These are phyloP conservation scores for Sebastes itinus DNA, from an alignment of 2,797 vertebrate genomes.

Conservation along the genomic window DNA sequence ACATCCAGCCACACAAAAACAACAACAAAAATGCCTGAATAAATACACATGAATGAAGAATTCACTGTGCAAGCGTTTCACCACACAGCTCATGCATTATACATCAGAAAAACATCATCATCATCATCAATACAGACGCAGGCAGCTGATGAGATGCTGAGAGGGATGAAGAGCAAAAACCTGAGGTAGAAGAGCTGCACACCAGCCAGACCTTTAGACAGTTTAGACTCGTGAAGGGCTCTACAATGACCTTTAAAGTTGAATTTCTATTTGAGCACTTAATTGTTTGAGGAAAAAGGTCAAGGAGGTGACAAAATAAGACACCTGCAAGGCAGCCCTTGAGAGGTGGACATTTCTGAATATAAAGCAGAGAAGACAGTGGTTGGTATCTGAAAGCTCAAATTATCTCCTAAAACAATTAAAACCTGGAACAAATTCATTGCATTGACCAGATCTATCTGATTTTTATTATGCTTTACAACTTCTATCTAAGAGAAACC, in stretches of 20 bases:
- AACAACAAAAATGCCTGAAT: neutral
- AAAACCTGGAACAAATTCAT: neutral
- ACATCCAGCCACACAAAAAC: slow-evolving; percentile 12
- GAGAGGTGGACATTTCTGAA: neutral
- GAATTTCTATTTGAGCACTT: neutral
- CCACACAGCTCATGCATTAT: slow-evolving; percentile 50
- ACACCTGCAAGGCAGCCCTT: neutral
- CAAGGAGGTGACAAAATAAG: neutral
- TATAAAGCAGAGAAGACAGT: neutral
- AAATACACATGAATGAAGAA: slow-evolving; percentile 14
- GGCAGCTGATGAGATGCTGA: slow-evolving; percentile 36
- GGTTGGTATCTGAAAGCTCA: neutral
- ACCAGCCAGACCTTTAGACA: neutral
- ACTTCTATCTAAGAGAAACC: neutral
- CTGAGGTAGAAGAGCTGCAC: slow-evolving; percentile 1
- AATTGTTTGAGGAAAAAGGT: neutral
- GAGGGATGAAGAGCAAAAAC: slow-evolving; percentile 31
- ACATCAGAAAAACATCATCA: slow-evolving; percentile 25
- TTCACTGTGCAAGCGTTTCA: slow-evolving; percentile 16
- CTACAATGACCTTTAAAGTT: neutral
- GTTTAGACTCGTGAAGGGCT: neutral
- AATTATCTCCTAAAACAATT: neutral
- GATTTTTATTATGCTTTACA: neutral
- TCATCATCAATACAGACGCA: neutral
- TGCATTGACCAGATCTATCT: neutral